Percentiles rank a stretch among this genome's conserved stretches.
phyloP scores from a whole-genome alignment of 2,113 vertebrate genomes.

The Dissostichus mawsoni region DNA sequence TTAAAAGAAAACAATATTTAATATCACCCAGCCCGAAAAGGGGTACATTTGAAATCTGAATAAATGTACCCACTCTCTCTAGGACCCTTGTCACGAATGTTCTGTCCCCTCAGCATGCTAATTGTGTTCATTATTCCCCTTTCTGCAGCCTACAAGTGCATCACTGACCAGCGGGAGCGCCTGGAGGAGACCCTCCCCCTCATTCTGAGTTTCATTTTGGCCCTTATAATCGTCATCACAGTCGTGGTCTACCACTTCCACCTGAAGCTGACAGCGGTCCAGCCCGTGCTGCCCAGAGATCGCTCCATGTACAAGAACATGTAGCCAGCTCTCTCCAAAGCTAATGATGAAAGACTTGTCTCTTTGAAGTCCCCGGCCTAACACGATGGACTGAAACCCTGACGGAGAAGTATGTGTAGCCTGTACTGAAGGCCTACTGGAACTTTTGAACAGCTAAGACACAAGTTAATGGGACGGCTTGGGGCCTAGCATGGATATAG shows the following conservation, averaged over 20 bases:
- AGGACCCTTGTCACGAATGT: not conserved
- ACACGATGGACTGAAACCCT: constrained; percentile 28
- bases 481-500: constrained; percentile 48
- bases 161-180: constrained; percentile 94
- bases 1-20: not conserved
- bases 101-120: not conserved
- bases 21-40: not conserved
- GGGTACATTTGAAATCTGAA: not conserved
- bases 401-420: constrained; percentile 45
- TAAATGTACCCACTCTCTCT: not conserved
- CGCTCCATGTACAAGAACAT: constrained; percentile 98
- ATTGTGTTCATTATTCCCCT: constrained; percentile 42
- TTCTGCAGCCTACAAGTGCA: constrained; percentile 93
- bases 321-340: constrained; percentile 79
- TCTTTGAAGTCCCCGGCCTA: constrained; percentile 45
- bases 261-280: constrained; percentile 92
- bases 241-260: constrained; percentile 94
- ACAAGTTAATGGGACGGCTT: constrained; percentile 34
- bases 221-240: constrained; percentile 91
- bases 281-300: constrained; percentile 92
- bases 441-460: constrained; percentile 11
- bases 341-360: constrained; percentile 47
- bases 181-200: constrained; percentile 95
- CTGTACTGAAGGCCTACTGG: constrained; percentile 35
- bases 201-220: constrained; percentile 93